phyloP scores from a whole-genome alignment of 2,797 vertebrate genomes.

The Psittacula derbiana region DNA sequence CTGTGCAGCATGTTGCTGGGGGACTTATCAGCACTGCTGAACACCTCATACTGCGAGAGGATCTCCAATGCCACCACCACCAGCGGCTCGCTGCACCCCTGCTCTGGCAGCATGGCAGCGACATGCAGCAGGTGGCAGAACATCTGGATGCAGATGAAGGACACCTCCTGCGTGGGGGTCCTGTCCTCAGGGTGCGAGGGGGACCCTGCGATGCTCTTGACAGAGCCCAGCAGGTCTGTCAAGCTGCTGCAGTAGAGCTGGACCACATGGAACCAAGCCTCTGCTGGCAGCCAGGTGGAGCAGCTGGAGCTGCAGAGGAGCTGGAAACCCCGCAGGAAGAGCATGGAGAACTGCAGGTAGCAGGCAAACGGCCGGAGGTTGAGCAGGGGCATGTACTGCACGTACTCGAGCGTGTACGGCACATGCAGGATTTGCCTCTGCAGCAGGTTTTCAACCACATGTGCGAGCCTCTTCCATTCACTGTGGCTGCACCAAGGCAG shows the following conservation, averaged over 20 bases:
- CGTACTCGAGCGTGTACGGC: constrained; percentile 93
- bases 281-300: constrained; percentile 67
- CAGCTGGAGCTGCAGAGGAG: constrained; percentile 83
- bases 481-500: constrained; percentile 88
- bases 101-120: constrained; percentile 87
- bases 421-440: constrained; percentile 82
- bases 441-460: constrained; percentile 78
- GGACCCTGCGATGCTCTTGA: constrained; percentile 62
- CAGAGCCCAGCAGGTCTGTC: constrained; percentile 75
- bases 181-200: neutral
- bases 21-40: constrained; percentile 74
- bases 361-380: constrained; percentile 86
- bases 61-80: constrained; percentile 89
- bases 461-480: constrained; percentile 82
- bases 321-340: constrained; percentile 88
- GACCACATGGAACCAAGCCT: constrained; percentile 84
- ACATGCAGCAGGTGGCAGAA: constrained; percentile 95
- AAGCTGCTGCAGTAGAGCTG: constrained; percentile 84
- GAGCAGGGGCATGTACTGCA: constrained; percentile 90
- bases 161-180: constrained; percentile 77
- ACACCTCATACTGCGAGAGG: constrained; percentile 84
- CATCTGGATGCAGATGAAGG: constrained; percentile 90
- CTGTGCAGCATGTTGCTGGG: constrained; percentile 79
- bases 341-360: constrained; percentile 87
- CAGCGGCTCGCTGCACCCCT: constrained; percentile 76